These are phyloP conservation scores for Menidia beryllina DNA, from an alignment of 2,113 vertebrate genomes.

Conservation along the genomic window DNA sequence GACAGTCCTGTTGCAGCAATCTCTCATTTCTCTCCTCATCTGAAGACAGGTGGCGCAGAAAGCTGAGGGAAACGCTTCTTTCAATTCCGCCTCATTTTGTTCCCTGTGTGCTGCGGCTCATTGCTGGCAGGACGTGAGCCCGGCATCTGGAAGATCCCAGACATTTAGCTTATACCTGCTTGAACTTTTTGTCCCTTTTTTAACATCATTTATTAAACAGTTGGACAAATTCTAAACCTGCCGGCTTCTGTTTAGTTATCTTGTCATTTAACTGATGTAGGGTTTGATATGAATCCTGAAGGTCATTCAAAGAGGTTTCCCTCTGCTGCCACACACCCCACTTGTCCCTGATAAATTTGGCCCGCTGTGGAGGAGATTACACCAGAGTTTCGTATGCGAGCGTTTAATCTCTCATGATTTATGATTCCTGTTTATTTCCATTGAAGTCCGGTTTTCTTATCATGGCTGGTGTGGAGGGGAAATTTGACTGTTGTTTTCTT, in stretches of 20 bases:
- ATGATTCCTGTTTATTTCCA: slow-evolving; percentile 64
- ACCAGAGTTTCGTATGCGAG: slow-evolving; percentile 48
- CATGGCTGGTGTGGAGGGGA: slow-evolving; percentile 27
- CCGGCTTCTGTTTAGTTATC: neutral
- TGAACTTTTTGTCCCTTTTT: slow-evolving; percentile 46
- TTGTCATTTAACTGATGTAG: neutral
- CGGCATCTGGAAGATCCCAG: slow-evolving; percentile 38
- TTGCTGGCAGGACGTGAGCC: slow-evolving; percentile 46
- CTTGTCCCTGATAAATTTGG: slow-evolving; percentile 35
- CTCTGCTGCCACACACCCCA: slow-evolving; percentile 5
- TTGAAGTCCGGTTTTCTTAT: slow-evolving; percentile 65
- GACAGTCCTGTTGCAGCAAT: slow-evolving; percentile 60
- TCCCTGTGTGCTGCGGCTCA: slow-evolving; percentile 45
- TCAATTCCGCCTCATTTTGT: slow-evolving; percentile 53
- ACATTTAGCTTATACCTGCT: slow-evolving; percentile 41
- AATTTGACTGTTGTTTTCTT: slow-evolving; percentile 54
- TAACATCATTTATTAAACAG: slow-evolving; percentile 51
- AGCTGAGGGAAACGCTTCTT: slow-evolving; percentile 70
- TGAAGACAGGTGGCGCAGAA: slow-evolving; percentile 60
- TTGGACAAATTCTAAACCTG: slow-evolving; percentile 47
- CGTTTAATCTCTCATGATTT: slow-evolving; percentile 69
- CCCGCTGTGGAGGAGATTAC: slow-evolving; percentile 47
- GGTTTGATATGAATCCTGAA: slow-evolving; percentile 13
- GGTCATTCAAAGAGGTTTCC: slow-evolving; percentile 18
- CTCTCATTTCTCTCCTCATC: slow-evolving; percentile 58